Evolutionary conservation across 2,797 vertebrate species (phyloP).

Genomic region (Anguilla pacifica): DNA sequence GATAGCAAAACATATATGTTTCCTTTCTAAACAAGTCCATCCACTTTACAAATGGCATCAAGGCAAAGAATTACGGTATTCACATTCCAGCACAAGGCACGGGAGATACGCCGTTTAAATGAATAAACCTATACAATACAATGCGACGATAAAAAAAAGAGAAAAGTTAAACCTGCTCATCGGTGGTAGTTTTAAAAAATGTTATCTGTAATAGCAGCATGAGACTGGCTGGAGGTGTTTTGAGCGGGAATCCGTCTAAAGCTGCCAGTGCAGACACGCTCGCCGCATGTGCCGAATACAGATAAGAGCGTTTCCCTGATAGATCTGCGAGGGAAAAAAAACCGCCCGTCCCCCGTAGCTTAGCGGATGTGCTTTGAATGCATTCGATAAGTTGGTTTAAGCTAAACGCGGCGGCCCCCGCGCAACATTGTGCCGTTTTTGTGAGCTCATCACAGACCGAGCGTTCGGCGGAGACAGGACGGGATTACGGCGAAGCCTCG

Average conservation of each 20-base stretch:
- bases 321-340: conserved; percentile 71
- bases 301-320: conserved; percentile 82
- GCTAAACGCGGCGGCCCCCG: conserved; percentile 75
- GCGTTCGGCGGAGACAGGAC: conserved; percentile 75
- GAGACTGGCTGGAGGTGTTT: conserved; percentile 79
- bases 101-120: conserved; percentile 60
- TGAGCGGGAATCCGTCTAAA: conserved; percentile 79
- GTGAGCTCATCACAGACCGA: conserved; percentile 78
- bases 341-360: conserved; percentile 73
- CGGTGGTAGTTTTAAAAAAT: conserved; percentile 73
- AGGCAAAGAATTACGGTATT: conserved; percentile 55
- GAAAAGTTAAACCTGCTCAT: conserved; percentile 71
- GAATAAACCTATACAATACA: conserved; percentile 66
- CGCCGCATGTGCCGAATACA: conserved; percentile 82
- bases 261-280: conserved; percentile 75
- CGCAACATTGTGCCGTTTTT: conserved; percentile 75
- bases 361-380: conserved; percentile 81
- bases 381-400: conserved; percentile 84
- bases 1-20: conserved; percentile 30
- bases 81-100: conserved; percentile 51
- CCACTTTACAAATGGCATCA: conserved; percentile 43
- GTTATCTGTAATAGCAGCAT: conserved; percentile 79
- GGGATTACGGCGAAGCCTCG: conserved; percentile 79
- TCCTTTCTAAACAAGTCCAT: conserved; percentile 34
- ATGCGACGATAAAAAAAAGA: conserved; percentile 66